These are phyloP conservation scores for Lasiommata megera DNA, from an alignment of 2,888 invertebrate genomes.

Conservation along the genomic window DNA sequence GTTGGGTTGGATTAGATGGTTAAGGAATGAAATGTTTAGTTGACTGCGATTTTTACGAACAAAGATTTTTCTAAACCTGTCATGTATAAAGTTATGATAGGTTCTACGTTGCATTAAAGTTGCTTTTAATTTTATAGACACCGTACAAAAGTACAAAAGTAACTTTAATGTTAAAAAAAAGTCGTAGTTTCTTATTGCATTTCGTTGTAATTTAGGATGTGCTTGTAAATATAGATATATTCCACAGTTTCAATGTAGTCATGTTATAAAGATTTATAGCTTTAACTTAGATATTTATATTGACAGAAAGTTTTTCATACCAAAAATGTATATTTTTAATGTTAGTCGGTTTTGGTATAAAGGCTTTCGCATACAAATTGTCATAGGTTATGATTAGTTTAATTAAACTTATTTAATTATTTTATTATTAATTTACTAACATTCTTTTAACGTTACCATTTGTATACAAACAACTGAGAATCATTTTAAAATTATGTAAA, in stretches of 20 bases:
- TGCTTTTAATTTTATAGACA: not conserved
- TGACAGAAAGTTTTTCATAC: conserved; percentile 71
- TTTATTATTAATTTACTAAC: conserved; percentile 48
- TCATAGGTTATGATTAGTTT: conserved; percentile 57
- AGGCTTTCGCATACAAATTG: conserved; percentile 73
- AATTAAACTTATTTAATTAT: conserved; percentile 66
- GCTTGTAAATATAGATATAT: conserved; percentile 52
- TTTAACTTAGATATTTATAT: conserved; percentile 67
- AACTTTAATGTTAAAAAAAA: conserved; percentile 10
- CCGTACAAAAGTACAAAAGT: not conserved
- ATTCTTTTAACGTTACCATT: conserved; percentile 66
- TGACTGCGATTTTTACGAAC: conserved; percentile 28
- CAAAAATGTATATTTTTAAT: conserved; percentile 75
- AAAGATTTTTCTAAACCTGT: not conserved
- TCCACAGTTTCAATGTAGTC: conserved; percentile 68
- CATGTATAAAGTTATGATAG: not conserved
- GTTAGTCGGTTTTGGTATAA: conserved; percentile 72
- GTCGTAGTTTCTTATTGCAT: conserved; percentile 24
- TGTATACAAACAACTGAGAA: conserved; percentile 51
- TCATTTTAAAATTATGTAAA: conserved; percentile 42
- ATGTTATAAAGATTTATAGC: conserved; percentile 73
- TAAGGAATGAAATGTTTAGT: conserved; percentile 26
- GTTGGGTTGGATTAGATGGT: conserved; percentile 36
- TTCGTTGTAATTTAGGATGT: conserved; percentile 22
- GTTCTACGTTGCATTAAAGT: not conserved